Evolutionary conservation across 2,888 invertebrate genomes (phyloP).

Genomic region (Eupithecia inturbata): DNA sequence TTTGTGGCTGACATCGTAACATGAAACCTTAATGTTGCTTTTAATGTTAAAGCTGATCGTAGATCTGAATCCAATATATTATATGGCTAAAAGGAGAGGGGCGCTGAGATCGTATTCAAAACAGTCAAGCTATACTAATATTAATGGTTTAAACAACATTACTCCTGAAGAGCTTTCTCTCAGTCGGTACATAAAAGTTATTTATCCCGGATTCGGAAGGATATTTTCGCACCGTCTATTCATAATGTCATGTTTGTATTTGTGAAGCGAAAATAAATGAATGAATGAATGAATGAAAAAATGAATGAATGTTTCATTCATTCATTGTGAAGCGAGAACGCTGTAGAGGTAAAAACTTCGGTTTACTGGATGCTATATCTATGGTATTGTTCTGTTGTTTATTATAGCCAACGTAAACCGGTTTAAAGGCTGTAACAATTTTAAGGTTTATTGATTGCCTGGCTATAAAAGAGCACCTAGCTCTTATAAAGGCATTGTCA

Average conservation of each 20-base stretch:
- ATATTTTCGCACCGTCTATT: constrained; percentile 31
- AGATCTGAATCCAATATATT: constrained; percentile 59
- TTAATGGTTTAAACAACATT: constrained; percentile 24
- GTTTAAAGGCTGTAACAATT: constrained; percentile 3
- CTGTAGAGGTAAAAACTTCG: neutral
- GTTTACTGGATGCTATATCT: neutral
- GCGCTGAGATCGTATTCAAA: constrained; percentile 44
- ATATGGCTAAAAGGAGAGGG: constrained; percentile 51
- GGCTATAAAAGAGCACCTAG: constrained; percentile 7
- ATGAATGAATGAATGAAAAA: no score
- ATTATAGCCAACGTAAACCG: constrained; percentile 17
- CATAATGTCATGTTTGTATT: constrained; percentile 23
- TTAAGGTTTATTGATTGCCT: constrained; percentile 5
- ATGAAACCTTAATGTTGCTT: constrained; percentile 49
- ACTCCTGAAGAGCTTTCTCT: constrained; percentile 36
- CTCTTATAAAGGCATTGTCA: neutral
- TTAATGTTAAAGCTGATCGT: constrained; percentile 51
- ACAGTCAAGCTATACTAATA: constrained; percentile 50
- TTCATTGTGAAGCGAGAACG: constrained; percentile 2
- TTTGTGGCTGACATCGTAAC: constrained; percentile 37
- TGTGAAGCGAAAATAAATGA: constrained; percentile 5
- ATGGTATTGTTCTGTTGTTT: constrained; percentile 2
- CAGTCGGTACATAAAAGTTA: constrained; percentile 32
- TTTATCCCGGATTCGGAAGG: constrained; percentile 28
- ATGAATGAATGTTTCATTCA: no score